Evolutionary conservation across 53 echinoderm and acorn worm genomes (phyloP), one percentile per base, ranked within the genome.

Genomic region (Apostichopus leukothele): DNA sequence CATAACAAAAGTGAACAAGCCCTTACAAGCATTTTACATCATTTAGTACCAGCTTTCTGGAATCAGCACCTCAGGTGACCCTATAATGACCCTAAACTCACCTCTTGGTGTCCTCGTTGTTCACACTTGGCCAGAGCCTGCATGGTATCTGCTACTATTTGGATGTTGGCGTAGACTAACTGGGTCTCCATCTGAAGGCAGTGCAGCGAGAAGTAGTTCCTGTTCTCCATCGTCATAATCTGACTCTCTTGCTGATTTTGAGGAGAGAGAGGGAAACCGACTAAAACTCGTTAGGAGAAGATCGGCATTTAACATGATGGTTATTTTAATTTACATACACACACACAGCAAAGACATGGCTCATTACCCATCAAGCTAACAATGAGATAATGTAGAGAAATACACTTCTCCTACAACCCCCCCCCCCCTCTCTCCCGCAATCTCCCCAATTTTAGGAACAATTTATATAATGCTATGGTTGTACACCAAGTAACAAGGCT

Each of bases 141-240:
- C 89, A 98, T 88, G 66, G 94, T 90, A 0, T 96, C 94, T 39
- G 99, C 94, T 60, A 99, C 57, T 75, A 96, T 94, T 50, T 94
- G 94, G 52, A 99, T 90, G 92, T 99, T 99, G 78, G 99, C 99
- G 66, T 99, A 96, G 63, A 99, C 94, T 18, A 99, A 92, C 90
- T 99, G 99, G 2, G 99, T 99, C 83, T 99, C 99, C 99, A 99
- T 99, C 83, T 96, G 96, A 10, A 96, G 93, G 89, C 94, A 94
- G 90, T 94, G 96, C 2, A 99, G 92, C 7, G 99, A 99, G 83
- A 96, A 99, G 89, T 94, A 96, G 75, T 99, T 99, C 86, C 99
- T 88, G 92, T 99, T 99, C 86, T 96, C 96, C 96, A 96, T 96
- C 53, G 94, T 96, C 96, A 96, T 99, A 60, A 99, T 99, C 73